phyloP scores from a whole-genome alignment of 2,888 invertebrate species.

The Chymomyza amoena region DNA sequence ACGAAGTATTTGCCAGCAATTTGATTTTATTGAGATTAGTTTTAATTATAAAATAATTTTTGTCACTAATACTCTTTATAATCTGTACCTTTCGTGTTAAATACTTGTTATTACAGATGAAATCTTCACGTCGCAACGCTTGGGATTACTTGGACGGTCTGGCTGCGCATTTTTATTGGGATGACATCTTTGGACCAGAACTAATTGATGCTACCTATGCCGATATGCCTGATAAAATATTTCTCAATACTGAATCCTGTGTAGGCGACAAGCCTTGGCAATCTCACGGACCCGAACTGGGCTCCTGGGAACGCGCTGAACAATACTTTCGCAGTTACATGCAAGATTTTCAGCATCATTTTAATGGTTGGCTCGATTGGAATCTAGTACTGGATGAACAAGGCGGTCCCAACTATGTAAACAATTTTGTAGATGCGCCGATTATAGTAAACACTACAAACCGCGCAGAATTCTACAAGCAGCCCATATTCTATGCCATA shows the following conservation, averaged over 20 bases:
- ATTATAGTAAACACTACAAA: constrained; percentile 80
- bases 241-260: constrained; percentile 91
- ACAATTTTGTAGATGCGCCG: constrained; percentile 85
- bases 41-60: no score
- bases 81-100: no score
- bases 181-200: constrained; percentile 81
- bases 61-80: no score
- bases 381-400: constrained; percentile 87
- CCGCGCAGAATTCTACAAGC: constrained; percentile 89
- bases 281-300: constrained; percentile 82
- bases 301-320: constrained; percentile 88
- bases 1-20: no score
- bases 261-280: constrained; percentile 82
- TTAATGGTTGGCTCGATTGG: constrained; percentile 95
- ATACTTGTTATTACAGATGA: constrained; percentile 78
- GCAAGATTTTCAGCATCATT: constrained; percentile 87
- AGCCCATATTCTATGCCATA: constrained; percentile 92
- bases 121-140: constrained; percentile 79
- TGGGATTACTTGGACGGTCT: constrained; percentile 86
- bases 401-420: constrained; percentile 88
- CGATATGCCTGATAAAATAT: constrained; percentile 84
- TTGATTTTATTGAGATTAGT: no score
- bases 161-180: constrained; percentile 92
- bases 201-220: constrained; percentile 83
- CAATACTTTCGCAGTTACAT: constrained; percentile 85